Base-by-base conservation (phyloP, 2,797 vertebrate species). In the Pangasius krempfi region DNA sequence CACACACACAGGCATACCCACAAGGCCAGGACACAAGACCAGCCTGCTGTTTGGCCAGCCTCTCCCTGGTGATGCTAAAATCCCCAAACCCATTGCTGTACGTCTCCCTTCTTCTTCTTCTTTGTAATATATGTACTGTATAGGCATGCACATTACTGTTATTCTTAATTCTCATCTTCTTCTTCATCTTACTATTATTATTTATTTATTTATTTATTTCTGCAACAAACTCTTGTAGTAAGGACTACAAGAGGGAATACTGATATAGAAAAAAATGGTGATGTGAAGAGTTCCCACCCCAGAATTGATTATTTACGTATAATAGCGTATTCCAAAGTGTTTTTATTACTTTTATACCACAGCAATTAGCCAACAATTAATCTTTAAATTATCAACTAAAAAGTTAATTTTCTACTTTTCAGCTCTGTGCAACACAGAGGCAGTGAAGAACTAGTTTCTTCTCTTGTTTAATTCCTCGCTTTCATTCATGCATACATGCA, bases 51-150 rank as follows among this genome's bases (percentile, higher is more conserved):
- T 99, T 91, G 97, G 97, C 88, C 97, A 96, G 89, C 95, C 96
- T 25, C 95, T 99, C 87, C 91, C 94, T 85, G 96, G 96, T 22
- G 92, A 96, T 0, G 86, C 93, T 87, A 94, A 92, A 0, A 96
- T 98, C 58, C 98, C 98, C 25, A 97, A 96, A 79, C 95, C 97
- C 22, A 93, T 99, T 85, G 94, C 95, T 92, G 98, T 99, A 95
- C 91, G 96, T 90, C 0, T 33, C 16, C 2, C 8, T 84, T 40
- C 72, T 44, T 30, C 72, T 44, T 56, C 54, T 85, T 64, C 60
- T 78, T 50, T 58, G 22, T 27, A 6, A 85, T 44, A 47, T 22
- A 6, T 52, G 22, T 50, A 30, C 27, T 12, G 16, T 50, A 68
- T 22, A 52, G 0, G 0, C 25, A 68, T 6, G 27, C 7, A 20